Evolutionary conservation across 2,797 vertebrate genomes (phyloP), one percentile per base, ranked within the genome.

Genomic region (Psittacula echo): DNA sequence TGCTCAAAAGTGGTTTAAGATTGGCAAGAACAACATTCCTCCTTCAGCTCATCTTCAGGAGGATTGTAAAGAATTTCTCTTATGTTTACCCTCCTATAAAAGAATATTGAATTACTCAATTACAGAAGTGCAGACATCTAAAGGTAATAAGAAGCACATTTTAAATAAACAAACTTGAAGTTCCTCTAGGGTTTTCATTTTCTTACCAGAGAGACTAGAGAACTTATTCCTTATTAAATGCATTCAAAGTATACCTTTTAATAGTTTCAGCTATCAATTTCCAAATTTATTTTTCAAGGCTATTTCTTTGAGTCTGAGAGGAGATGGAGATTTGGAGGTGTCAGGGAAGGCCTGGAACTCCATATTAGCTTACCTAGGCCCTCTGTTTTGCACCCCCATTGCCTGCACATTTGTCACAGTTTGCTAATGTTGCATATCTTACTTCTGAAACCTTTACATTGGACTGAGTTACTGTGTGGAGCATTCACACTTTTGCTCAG

Each of bases 51-150:
- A 90, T 94, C 79, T 95, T 90, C 89, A 90, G 41, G 66, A 94
- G 89, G 96, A 96, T 95, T 93, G 85, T 79, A n/a, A 96, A 93
- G 89, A 96, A 96, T 96, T 93, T 95, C 80, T 86, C 42, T 19
- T 79, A 15, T 94, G 81, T 87, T 94, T 95, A 67, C 88, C 88
- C 87, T 92, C 67, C 1, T 87, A 30, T 75, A 62, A 95, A 92
- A 95, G 72, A 89, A 86, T 71, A 94, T 90, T 96, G 93, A 89
- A 95, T 85, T 85, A 71, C 48, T 92, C 39, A 54, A 93, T 94
- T 87, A 68, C 72, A 81, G 81, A 91, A 88, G 42, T 61, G 56
- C 53, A 84, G 77, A 70, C 6, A 2, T 94, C 81, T 81, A 89
- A 85, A 96, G 70, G 50, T 88, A 96, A 90, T 85, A 95, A 93